Percentiles rank a stretch among this genome's conserved stretches.
Conservation (phyloP, 2,888 invertebrate genomes). For the Macropis europaea region DNA sequence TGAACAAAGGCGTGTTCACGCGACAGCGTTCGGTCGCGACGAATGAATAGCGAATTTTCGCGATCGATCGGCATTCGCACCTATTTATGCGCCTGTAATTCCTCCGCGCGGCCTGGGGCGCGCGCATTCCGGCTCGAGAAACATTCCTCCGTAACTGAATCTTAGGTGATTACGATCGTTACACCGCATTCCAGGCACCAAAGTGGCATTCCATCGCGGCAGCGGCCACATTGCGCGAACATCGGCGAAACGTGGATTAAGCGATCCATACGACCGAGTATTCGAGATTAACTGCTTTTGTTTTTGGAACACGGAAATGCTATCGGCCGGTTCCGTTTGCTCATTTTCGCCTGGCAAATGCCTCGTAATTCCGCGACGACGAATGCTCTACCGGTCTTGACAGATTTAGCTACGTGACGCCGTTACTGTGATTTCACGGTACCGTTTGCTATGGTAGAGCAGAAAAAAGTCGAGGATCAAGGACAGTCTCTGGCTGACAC, state of each 20-base stretch:
- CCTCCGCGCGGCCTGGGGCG: constrained; percentile 51
- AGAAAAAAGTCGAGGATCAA: too few species aligned
- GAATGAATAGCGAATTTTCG: constrained; percentile 24
- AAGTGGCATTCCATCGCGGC: constrained; percentile 70
- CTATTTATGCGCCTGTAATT: constrained; percentile 53
- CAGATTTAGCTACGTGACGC: constrained; percentile 35
- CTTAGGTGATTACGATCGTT: constrained; percentile 72
- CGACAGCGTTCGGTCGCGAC: too few species aligned
- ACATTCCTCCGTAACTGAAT: constrained; percentile 70
- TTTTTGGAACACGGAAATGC: constrained; percentile 58
- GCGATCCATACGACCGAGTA: constrained; percentile 56
- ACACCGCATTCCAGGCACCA: constrained; percentile 74
- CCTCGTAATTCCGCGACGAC: constrained; percentile 26
- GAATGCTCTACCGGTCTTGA: constrained; percentile 20
- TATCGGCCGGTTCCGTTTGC: constrained; percentile 31
- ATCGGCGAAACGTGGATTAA: constrained; percentile 64
- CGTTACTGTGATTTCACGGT: too few species aligned
- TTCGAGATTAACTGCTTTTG: constrained; percentile 63
- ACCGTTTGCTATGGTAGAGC: too few species aligned
- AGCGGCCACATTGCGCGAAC: constrained; percentile 63
- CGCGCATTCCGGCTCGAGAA: constrained; percentile 61
- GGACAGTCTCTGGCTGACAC: too few species aligned
- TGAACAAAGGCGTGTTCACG: too few species aligned
- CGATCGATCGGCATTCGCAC: constrained; percentile 46
- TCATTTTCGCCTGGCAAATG: constrained; percentile 34